Base-by-base conservation (phyloP, 2,113 vertebrate genomes). In the Galbula dea region DNA sequence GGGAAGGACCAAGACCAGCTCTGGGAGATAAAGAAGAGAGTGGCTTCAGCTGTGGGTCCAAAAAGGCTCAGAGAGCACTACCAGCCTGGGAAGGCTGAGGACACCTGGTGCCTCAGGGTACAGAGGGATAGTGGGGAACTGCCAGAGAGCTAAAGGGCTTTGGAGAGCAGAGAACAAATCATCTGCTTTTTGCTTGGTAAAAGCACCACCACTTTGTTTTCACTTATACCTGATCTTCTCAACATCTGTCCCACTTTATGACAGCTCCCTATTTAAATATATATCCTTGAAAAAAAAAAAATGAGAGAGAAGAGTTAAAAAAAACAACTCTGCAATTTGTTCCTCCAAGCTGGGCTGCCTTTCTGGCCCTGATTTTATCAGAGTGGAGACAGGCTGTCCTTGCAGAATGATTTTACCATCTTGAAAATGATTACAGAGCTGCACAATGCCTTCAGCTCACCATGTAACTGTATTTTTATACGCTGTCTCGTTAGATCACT, bases 371-470 rank as follows among this genome's bases (percentile, higher is more conserved):
- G 94, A 95, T 95, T 94, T 97, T 96, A 93, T 95, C 89, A 91
- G 90, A 90, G 92, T 95, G 95, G 95, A 96, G 95, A 96, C 89
- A 95, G 91, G 77, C 86, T 96, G 96, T 95, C 97, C 96, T 96
- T 94, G 96, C 87, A 94, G 92, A 94, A 93, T 92, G 91, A 96
- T 95, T 94, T 95, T 94, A 94, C 93, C 96, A 89, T 95, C 86
- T 91, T 90, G 92, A 90, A 95, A 96, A 94, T 93, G 87, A 95
- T 96, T 96, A 92, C 83, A 88, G 90, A 90, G 74, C 83, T 80
- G 87, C 85, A 94, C 91, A 96, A 91, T 89, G 94, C 87, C 89
- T 96, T 93, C 75, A 86, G 90, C 93, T 94, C 61, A 5, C 78
- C 85, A 48, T 43, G 84, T 75, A 94, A 88, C 11, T n/a, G 88